These are phyloP conservation scores for Syngnathus rostellatus DNA, from an alignment of 2,797 vertebrate genomes.

Conservation along the genomic window DNA sequence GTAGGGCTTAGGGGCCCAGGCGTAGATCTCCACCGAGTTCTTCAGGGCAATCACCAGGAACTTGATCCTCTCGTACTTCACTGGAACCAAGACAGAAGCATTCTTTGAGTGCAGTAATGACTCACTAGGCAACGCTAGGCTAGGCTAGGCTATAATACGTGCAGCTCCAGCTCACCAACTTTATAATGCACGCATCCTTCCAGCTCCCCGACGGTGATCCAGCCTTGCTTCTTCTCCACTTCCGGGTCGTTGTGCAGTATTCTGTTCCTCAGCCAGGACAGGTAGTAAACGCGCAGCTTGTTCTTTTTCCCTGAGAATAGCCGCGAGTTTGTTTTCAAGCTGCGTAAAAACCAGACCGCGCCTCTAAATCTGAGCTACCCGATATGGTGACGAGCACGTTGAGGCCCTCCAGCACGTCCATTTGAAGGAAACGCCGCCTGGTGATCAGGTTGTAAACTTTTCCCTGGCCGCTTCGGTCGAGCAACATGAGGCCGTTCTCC, in stretches of 20 bases:
- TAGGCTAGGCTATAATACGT: too few relatives aligned
- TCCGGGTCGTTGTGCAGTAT: conserved; percentile 97
- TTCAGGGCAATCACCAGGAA: conserved; percentile 88
- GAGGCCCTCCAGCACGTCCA: conserved; percentile 95
- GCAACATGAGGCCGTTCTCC: conserved; percentile 92
- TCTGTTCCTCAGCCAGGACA: conserved; percentile 96
- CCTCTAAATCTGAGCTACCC: conserved; percentile 58
- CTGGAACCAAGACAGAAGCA: conserved; percentile 48
- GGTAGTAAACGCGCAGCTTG: conserved; percentile 93
- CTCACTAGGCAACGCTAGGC: too few relatives aligned
- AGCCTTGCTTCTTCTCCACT: conserved; percentile 97
- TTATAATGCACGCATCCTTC: conserved; percentile 98
- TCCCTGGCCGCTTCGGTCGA: conserved; percentile 95
- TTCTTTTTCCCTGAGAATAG: conserved; percentile 85
- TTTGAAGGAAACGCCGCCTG: conserved; percentile 90
- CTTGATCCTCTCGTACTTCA: conserved; percentile 88
- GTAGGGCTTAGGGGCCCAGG: conserved; percentile 91
- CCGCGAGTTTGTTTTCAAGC: neutral
- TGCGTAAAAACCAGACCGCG: too few relatives aligned
- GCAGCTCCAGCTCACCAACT: conserved; percentile 76
- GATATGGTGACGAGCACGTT: conserved; percentile 98
- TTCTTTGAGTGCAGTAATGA: neutral
- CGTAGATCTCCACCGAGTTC: conserved; percentile 86
- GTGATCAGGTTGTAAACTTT: conserved; percentile 98
- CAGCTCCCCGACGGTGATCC: conserved; percentile 93